A percentile compares a stretch with the other conserved stretches of the same genome.
Conservation (phyloP, 37 sponge, comb jelly and placozoan species). For the Petrosia ficiformis region DNA sequence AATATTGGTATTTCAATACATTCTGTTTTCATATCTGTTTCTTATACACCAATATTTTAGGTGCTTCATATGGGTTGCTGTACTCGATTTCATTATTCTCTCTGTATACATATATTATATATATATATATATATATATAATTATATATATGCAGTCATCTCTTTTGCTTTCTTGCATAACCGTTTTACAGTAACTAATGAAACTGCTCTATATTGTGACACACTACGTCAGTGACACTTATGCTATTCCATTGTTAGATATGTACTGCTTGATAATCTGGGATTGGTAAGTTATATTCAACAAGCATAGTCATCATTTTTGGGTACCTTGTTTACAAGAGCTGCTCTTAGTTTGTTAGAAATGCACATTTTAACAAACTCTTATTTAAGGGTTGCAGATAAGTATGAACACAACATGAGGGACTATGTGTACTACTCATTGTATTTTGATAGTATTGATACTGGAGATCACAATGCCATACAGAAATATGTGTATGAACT, state of each 20-base stretch:
- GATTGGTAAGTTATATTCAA: constrained; percentile 27
- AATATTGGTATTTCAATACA: too few relatives aligned
- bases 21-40: too few relatives aligned
- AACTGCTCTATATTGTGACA: constrained; percentile 43
- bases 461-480: constrained; percentile 64
- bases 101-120: too few relatives aligned
- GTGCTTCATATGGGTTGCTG: constrained; percentile 73
- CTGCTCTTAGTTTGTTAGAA: too few relatives aligned
- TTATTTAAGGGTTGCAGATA: too few relatives aligned
- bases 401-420: constrained; percentile 80
- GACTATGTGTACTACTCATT: constrained; percentile 61
- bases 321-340: too few relatives aligned
- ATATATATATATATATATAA: too few relatives aligned
- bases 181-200: constrained; percentile 20
- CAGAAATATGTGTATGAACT: constrained; percentile 45
- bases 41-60: too few relatives aligned
- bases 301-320: too few relatives aligned
- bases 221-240: constrained; percentile 64
- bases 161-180: constrained; percentile 65
- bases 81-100: constrained; percentile 49
- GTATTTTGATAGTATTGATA: constrained; percentile 63
- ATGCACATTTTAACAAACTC: too few relatives aligned
- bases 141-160: constrained; percentile 75
- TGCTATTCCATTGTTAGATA: constrained; percentile 36
- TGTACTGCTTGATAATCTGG: constrained; percentile 59